These are phyloP conservation scores for Macroglossus sobrinus DNA, from an alignment of 2,113 vertebrate genomes.

Conservation along the genomic window DNA sequence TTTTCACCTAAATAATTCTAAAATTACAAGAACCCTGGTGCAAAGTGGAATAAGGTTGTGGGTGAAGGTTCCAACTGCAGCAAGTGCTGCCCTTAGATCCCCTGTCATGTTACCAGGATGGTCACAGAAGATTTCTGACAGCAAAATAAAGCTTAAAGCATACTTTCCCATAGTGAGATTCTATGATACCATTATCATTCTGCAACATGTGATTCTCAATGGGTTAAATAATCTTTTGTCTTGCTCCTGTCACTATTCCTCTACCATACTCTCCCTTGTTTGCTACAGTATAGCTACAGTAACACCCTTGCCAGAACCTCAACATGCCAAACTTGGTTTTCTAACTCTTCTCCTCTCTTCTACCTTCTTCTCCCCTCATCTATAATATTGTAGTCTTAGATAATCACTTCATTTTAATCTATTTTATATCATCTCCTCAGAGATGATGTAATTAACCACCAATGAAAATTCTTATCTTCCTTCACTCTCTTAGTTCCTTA, in stretches of 20 bases:
- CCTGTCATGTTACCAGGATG: not conserved
- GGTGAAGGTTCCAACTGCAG: not conserved
- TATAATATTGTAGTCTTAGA: not conserved
- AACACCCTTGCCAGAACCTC: not conserved
- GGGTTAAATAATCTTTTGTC: not conserved
- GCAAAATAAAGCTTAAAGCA: not conserved
- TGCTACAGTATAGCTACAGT: not conserved
- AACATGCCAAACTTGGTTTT: not conserved
- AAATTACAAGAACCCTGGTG: not conserved
- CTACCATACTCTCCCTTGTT: not conserved
- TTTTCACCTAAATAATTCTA: not conserved
- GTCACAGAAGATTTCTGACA: not conserved
- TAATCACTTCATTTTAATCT: not conserved
- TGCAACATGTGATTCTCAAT: not conserved
- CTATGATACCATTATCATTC: not conserved
- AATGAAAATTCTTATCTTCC: not conserved
- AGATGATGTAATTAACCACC: not conserved
- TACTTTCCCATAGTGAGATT: not conserved
- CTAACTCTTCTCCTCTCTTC: not conserved
- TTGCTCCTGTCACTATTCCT: not conserved
- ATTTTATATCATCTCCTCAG: not conserved
- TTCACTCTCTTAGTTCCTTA: not conserved
- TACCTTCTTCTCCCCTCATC: not conserved
- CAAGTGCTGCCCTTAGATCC: not conserved
- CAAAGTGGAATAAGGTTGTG: accelerated